Base-by-base conservation (phyloP, 2,797 vertebrate genomes). In the Potorous gilbertii region DNA sequence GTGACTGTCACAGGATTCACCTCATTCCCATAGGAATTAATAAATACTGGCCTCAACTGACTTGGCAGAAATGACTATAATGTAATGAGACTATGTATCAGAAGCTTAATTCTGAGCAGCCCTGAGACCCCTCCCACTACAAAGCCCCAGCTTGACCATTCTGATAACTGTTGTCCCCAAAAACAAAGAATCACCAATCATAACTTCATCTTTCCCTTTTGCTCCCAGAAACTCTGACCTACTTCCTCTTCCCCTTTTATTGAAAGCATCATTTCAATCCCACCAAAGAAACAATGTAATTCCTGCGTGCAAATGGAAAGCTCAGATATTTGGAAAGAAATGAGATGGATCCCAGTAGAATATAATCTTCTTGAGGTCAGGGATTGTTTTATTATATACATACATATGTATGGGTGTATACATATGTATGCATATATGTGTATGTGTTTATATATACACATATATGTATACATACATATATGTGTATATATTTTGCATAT, bases 41-140 rank as follows among this genome's bases (percentile, higher is more conserved):
- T 95, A 96, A 94, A 95, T 0, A 95, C 96, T 96, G 46, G 81
- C 91, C 90, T 90, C 74, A 81, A 93, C 56, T 50, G 66, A 94
- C 81, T 95, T 91, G 94, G 93, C 56, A 96, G 66, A 90, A 54
- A 90, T 92, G 55, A 87, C 93, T 59, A n/a, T 34, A 87, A 40
- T 93, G 54, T 95, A 91, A 93, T 24, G 93, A 92, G 50, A 81
- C 93, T 93, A 55, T 56, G 28, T 59, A 93, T 52, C 18, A 50
- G 55, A 87, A 95, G 52, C 66, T 90, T 95, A 91, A 95, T 91
- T 62, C 54, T 46, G 40, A 11, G 40, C 62, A 90, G 90, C 0
- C 4, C 74, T 91, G 90, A 94, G 59, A 24, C 54, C 24, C 74
- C 21, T 87, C 40, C 40, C 24, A 87, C 74, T 46, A 50, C 74